Evolutionary conservation across 2,113 vertebrate genomes (phyloP).

Genomic region (Lepus americanus): DNA sequence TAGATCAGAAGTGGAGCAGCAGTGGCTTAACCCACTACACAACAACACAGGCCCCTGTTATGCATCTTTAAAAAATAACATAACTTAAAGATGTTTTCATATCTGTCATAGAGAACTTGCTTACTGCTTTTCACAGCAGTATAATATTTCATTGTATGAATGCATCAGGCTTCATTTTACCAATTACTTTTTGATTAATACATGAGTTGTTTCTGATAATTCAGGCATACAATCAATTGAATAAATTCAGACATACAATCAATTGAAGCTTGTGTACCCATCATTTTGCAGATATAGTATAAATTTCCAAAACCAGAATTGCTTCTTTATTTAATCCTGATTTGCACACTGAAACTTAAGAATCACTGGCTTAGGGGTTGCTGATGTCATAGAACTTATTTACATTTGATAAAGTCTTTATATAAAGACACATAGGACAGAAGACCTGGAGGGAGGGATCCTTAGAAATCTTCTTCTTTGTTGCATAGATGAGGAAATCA

Average conservation of each 20-base stretch:
- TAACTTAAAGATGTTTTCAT: slow-evolving; percentile 1
- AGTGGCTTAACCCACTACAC: no score
- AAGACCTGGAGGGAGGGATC: background rate
- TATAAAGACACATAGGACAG: background rate
- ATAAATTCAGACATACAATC: background rate
- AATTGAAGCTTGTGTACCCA: background rate
- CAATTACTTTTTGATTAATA: background rate
- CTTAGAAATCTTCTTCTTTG: slow-evolving; percentile 35
- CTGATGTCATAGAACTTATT: slow-evolving; percentile 7
- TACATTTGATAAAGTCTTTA: slow-evolving; percentile 18
- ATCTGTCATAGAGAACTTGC: background rate
- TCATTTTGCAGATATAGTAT: slow-evolving; percentile 51
- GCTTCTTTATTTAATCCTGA: slow-evolving; percentile 35
- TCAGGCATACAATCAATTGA: background rate
- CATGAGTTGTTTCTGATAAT: background rate
- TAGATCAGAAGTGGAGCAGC: no score
- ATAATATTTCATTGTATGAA: background rate
- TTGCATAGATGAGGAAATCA: slow-evolving; percentile 36
- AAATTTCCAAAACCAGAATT: slow-evolving; percentile 21
- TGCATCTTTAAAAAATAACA: background rate
- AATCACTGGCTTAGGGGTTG: background rate
- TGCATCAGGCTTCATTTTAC: background rate
- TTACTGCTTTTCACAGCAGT: slow-evolving; percentile 26
- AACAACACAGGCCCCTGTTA: no score
- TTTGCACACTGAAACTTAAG: background rate